Evolutionary conservation across 2,797 vertebrate species (phyloP).

Genomic region (Fundulus diaphanus): DNA sequence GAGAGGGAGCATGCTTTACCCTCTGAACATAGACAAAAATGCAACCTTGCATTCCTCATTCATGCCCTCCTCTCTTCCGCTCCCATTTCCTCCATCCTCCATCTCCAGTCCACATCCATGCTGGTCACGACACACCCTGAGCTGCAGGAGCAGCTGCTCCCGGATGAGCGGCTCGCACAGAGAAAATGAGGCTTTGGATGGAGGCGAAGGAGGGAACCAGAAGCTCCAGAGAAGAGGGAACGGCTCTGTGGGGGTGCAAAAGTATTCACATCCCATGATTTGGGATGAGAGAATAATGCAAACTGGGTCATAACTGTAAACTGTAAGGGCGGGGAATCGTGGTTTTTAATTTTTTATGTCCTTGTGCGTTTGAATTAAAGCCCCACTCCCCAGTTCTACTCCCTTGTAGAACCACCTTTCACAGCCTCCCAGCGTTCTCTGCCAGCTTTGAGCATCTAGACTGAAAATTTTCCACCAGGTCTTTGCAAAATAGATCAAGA

Average conservation of each 20-base stretch:
- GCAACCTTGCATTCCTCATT: slow-evolving; percentile 21
- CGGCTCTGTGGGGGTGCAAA: neutral
- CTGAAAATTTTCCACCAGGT: too few relatives aligned
- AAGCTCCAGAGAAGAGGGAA: too few relatives aligned
- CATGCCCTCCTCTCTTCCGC: neutral
- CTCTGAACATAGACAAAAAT: neutral
- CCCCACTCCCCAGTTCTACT: neutral
- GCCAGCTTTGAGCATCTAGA: neutral
- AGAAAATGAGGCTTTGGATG: slow-evolving; percentile 6
- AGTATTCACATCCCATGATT: neutral
- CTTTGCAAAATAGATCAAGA: neutral
- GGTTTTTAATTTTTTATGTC: neutral
- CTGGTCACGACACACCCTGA: slow-evolving; percentile 67
- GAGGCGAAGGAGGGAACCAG: neutral
- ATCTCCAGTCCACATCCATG: slow-evolving; percentile 32
- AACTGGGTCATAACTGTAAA: neutral
- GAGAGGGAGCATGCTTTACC: neutral
- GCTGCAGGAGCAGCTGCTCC: slow-evolving; percentile 53
- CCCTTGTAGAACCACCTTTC: neutral
- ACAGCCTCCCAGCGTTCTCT: neutral
- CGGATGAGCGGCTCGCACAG: neutral
- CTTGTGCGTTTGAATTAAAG: too few relatives aligned
- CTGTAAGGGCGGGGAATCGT: neutral
- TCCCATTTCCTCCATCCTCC: slow-evolving; percentile 28
- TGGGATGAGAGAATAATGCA: neutral